Base-by-base conservation (phyloP, 2,113 vertebrate species). In the Polypterus bichir region DNA sequence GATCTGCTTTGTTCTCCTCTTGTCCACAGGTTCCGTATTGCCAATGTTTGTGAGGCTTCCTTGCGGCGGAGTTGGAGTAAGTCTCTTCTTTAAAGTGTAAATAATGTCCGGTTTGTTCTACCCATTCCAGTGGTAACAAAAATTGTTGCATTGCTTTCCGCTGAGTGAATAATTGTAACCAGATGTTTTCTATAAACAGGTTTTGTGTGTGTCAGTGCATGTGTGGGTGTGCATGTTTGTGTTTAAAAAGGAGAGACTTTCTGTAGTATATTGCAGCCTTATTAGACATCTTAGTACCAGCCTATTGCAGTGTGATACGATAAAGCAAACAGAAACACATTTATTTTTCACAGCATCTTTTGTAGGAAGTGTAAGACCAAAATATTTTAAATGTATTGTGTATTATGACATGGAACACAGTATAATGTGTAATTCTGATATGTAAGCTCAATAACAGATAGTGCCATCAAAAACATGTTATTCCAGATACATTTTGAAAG, bases 41-140 rank as follows among this genome's bases (percentile, higher is more conserved):
- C 92, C 94, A 1, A 86, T 94, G 87, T 98, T 97, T 58, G 93
- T 97, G 76, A 85, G 92, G 75, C 90, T 98, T 70, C 94, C 95
- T 44, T 98, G 95, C 3, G 95, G 95, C 61, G 95, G 95, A 65
- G 84, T 98, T 0, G 95, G 95, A 82, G 95, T 97, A 78, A 95
- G 95, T 92, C 62, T 62, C 72, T 57, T 63, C 79, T 83, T 75
- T 79, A 69, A 76, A 72, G 81, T 79, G 74, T 81, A 77, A 84
- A 84, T 84, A 82, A 79, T 63, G 71, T 77, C 66, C 79, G 78
- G 82, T 83, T 87, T 88, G 83, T 86, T 83, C 84, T 76, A 62
- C 10, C 62, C 65, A 74, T 70, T 77, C 82, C 80, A 76, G 68
- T 66, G 71, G 84, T 76, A 85, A 80, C 86, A 81, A 79, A 83